Evolutionary conservation across 1,140 invertebrate species (phyloP).

Genomic region (Cotesia vestalis): DNA sequence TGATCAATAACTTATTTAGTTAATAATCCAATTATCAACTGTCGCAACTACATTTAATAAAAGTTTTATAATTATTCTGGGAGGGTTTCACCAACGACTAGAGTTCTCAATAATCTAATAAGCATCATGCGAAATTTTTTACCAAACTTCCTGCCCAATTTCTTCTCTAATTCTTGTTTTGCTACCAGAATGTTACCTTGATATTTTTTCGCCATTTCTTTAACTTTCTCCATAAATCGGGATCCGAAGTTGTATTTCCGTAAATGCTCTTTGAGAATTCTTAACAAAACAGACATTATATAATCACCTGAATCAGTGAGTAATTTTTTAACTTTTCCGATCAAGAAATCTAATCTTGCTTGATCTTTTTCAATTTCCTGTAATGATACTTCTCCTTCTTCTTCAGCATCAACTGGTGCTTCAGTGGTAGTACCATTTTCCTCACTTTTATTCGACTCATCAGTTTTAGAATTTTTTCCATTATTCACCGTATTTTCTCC

Average conservation of each 20-base stretch:
- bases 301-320: slow-evolving; percentile 31
- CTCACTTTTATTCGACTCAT: too few species aligned
- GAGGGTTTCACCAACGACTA: background rate
- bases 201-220: background rate
- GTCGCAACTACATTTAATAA: background rate
- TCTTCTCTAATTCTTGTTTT: slow-evolving; percentile 13
- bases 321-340: background rate
- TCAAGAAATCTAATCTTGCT: too few species aligned
- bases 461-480: too few species aligned
- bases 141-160: slow-evolving; percentile 29
- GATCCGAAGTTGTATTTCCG: slow-evolving; percentile 7
- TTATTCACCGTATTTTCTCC: too few species aligned
- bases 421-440: too few species aligned
- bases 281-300: slow-evolving; percentile 21
- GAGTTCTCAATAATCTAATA: slow-evolving; percentile 1
- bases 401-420: too few species aligned
- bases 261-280: slow-evolving; percentile 21
- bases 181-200: background rate
- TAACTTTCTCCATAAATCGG: slow-evolving; percentile 26
- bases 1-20: background rate
- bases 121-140: background rate
- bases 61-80: too few species aligned
- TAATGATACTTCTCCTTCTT: too few species aligned
- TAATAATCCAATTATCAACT: slow-evolving; percentile 1
- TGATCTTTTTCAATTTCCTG: too few species aligned